Evolutionary conservation across 2,888 invertebrate species (phyloP).

Genomic region (Lacanobia wlatinum): DNA sequence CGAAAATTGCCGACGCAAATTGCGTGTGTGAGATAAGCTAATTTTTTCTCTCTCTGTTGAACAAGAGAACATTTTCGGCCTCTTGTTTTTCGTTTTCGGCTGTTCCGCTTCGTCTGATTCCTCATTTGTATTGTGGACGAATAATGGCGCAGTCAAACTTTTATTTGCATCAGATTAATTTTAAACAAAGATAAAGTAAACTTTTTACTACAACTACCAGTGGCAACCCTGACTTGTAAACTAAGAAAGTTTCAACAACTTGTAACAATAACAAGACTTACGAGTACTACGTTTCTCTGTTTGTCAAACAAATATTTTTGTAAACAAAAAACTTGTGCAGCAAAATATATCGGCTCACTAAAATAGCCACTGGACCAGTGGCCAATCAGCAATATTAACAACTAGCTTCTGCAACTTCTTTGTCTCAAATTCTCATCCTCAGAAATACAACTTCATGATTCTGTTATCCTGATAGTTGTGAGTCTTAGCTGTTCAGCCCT

Average conservation of each 20-base stretch:
- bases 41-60: constrained; percentile 82
- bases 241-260: constrained; percentile 1
- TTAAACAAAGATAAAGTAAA: not conserved
- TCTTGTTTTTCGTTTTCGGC: constrained; percentile 64
- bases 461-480: too few relatives aligned
- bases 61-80: constrained; percentile 63
- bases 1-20: constrained; percentile 90
- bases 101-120: constrained; percentile 62
- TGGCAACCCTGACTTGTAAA: not conserved
- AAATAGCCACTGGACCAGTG: not conserved
- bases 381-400: not conserved
- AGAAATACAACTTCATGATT: too few relatives aligned
- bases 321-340: not conserved
- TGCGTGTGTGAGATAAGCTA: constrained; percentile 90
- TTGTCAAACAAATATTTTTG: not conserved
- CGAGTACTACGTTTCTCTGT: not conserved
- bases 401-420: too few relatives aligned
- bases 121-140: constrained; percentile 57
- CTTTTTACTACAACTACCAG: not conserved
- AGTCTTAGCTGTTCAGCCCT: too few relatives aligned
- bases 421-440: too few relatives aligned
- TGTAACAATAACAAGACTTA: not conserved
- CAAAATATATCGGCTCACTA: not conserved
- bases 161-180: constrained; percentile 25
- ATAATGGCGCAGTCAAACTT: constrained; percentile 40